These are phyloP conservation scores for Zaprionus africanus DNA, from an alignment of 1,140 invertebrate species.

Conservation along the genomic window DNA sequence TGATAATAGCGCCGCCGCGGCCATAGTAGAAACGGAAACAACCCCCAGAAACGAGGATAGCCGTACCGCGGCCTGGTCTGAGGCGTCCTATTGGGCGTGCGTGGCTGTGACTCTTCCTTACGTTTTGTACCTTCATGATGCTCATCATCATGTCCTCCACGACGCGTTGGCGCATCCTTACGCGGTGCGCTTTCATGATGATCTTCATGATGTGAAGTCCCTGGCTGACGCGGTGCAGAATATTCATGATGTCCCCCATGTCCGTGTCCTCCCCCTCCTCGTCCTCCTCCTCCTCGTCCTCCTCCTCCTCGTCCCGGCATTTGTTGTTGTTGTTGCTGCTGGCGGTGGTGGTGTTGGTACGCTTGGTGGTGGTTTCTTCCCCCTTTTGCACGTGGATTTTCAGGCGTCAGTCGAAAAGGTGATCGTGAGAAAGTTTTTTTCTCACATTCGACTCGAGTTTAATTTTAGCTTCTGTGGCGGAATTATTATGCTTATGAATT, in stretches of 20 bases:
- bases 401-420: conserved; percentile 69
- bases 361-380: conserved; percentile 69
- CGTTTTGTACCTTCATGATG: no score
- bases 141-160: no score
- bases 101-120: no score
- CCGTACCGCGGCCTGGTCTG: no score
- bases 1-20: no score
- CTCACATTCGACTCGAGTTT: conserved; percentile 75
- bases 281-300: conserved; percentile 45
- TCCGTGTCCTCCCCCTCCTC: conserved; percentile 68
- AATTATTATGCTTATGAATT: conserved; percentile 80
- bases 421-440: conserved; percentile 84
- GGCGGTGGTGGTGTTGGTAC: conserved; percentile 53
- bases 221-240: no score
- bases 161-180: no score
- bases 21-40: no score
- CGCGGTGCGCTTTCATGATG: no score
- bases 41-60: no score
- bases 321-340: conserved; percentile 7
- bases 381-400: conserved; percentile 84
- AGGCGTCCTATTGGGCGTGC: no score
- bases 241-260: not conserved
- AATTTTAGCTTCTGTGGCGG: conserved; percentile 70
- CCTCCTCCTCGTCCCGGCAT: conserved; percentile 51
- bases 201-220: no score